Evolutionary conservation across 2,888 invertebrate species (phyloP).

Genomic region (Oxytorus armatus): DNA sequence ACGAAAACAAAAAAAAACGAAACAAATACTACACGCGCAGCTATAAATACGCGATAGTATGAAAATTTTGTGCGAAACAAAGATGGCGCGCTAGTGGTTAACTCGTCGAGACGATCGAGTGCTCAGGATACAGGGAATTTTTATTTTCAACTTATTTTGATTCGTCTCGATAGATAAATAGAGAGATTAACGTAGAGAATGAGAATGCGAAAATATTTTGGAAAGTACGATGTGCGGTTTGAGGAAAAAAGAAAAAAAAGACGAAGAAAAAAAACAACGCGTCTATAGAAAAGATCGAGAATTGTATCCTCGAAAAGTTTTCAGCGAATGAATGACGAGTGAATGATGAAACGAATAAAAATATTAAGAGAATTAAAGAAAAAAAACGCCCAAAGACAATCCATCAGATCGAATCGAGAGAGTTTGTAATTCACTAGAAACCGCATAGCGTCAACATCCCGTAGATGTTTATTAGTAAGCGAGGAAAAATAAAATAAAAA

Average conservation of each 20-base stretch:
- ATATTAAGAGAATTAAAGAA: neutral
- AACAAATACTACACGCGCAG: conserved; percentile 7
- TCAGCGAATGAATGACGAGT: conserved; percentile 6
- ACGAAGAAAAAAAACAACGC: neutral
- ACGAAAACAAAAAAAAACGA: conserved; percentile 2
- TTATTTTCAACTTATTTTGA: conserved; percentile 34
- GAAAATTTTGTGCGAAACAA: conserved; percentile 1
- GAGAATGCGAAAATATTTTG: conserved; percentile 42
- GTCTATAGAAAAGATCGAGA: neutral
- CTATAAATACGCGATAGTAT: conserved; percentile 7
- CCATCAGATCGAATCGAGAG: conserved; percentile 21
- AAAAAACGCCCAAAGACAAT: conserved; percentile 28
- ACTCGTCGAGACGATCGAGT: conserved; percentile 33
- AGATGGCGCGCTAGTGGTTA: conserved; percentile 12
- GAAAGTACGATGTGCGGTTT: conserved; percentile 18
- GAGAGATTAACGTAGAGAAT: neutral
- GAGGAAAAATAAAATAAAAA: neutral
- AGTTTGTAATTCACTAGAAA: neutral
- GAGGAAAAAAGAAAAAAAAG: neutral
- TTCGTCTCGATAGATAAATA: conserved; percentile 38
- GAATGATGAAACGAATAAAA: neutral
- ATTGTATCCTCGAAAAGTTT: neutral
- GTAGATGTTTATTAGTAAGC: neutral
- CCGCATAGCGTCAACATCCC: conserved; percentile 1
- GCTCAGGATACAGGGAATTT: conserved; percentile 56